Evolutionary conservation across 2,888 invertebrate species (phyloP), one percentile per base, ranked within the genome.

Genomic region (Hyposoter dolosus): DNA sequence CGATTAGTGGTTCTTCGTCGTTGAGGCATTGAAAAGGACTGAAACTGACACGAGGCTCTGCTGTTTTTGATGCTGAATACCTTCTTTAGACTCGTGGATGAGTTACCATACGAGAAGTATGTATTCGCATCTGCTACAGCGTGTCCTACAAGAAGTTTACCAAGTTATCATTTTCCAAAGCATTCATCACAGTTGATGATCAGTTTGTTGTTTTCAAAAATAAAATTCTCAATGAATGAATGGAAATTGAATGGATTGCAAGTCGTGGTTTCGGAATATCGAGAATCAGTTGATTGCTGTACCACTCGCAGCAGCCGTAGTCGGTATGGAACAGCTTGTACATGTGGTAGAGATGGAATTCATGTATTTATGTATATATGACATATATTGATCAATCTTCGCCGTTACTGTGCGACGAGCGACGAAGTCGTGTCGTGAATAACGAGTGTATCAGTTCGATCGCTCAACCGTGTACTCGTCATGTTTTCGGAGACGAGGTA

Each of bases 341-440:
- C 1, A 60, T 60, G 60, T 0, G 6, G 4, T 4, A 56, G 15
- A 28, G 28, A 60, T 28, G 28, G 12, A 56, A 56, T 56, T 56
- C 56, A 23, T 23, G 12, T 56, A 28, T 56, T 56, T 56, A 23
- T 56, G 23, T 23, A 10, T 19, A 10, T 10, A 0, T 9, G 23
- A 7, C 40, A 53, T 56, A 71, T 56, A 40, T 47, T 66, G 50
- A 68, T 84, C 63, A 69, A 72, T 53, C 78, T 66, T 28, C 28
- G 75, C 63, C 71, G 74, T 69, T 84, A 72, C 66, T 68, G 47
- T 53, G 71, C 63, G 74, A 86, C 77, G 84, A 84, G 81, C 53
- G 43, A 53, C 32, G 60, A 84, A 86, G 43, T 79, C 86, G 84
- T 86, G 86, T 86, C 82, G 45, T 75, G 84, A 84, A 86, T 86